Percentiles rank a stretch among this genome's conserved stretches.
These are phyloP conservation scores for Malurus melanocephalus DNA, from an alignment of 2,113 vertebrate genomes.

Conservation along the genomic window DNA sequence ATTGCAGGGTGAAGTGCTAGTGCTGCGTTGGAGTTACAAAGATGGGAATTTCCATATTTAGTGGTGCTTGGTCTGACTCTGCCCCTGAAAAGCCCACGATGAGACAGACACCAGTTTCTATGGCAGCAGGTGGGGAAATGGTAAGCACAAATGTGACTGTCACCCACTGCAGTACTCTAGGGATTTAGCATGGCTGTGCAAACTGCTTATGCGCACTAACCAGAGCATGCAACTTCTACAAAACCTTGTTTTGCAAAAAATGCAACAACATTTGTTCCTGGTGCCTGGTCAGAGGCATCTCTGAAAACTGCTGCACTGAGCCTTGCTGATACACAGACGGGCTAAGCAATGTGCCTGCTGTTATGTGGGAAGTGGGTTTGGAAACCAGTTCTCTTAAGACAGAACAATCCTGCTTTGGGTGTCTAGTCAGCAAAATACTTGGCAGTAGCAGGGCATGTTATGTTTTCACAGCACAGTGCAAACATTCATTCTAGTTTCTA, in stretches of 20 bases:
- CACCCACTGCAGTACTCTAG: background rate
- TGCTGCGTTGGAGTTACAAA: accelerated
- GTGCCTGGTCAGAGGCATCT: background rate
- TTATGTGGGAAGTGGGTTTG: background rate
- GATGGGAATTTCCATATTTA: background rate
- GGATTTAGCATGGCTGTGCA: background rate
- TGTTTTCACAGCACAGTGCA: background rate
- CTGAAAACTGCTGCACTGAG: background rate
- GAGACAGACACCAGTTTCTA: background rate
- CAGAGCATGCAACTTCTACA: background rate
- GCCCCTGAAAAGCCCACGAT: background rate
- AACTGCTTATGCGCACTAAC: background rate
- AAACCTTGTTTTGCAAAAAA: background rate
- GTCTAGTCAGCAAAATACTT: background rate
- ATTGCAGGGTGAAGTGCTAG: background rate
- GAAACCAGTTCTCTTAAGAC: background rate
- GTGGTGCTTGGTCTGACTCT: background rate
- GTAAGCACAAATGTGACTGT: background rate
- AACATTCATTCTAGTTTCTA: background rate
- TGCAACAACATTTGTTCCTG: background rate
- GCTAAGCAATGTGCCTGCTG: background rate
- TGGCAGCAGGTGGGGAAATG: background rate
- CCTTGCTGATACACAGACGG: accelerated
- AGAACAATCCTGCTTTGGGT: accelerated
- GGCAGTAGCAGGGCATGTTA: background rate